Percentiles rank a stretch among this genome's conserved stretches.
Evolutionary conservation across 2,113 vertebrate species (phyloP).

Genomic region (Romanogobio albipinnatus): DNA sequence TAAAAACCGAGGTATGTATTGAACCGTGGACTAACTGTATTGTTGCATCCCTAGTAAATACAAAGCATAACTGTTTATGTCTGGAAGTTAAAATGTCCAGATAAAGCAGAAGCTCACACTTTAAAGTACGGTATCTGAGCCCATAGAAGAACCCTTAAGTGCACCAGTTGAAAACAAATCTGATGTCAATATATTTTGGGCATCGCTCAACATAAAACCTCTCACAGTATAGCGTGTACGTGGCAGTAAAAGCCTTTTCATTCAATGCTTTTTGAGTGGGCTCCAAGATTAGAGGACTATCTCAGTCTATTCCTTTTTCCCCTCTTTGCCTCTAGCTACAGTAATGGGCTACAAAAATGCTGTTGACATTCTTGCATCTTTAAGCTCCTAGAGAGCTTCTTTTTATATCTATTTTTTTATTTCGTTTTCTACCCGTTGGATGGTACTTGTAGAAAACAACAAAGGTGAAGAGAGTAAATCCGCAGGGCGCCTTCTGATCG

Average conservation of each 20-base stretch:
- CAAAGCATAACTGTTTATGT: neutral
- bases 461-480: constrained; percentile 48
- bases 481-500: constrained; percentile 39
- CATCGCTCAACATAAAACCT: constrained; percentile 58
- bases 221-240: constrained; percentile 8
- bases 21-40: too few species aligned
- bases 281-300: constrained; percentile 52
- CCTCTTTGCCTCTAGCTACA: constrained; percentile 13
- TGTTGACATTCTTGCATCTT: constrained; percentile 38
- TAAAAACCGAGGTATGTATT: too few species aligned
- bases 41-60: too few species aligned
- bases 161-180: constrained; percentile 61
- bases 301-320: constrained; percentile 32
- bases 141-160: constrained; percentile 56
- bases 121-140: constrained; percentile 6
- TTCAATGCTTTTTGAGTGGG: constrained; percentile 49
- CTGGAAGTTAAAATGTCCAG: neutral
- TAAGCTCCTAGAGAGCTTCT: constrained; percentile 32
- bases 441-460: constrained; percentile 55
- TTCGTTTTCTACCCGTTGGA: constrained; percentile 10
- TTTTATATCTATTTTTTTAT: constrained; percentile 24
- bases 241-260: constrained; percentile 58
- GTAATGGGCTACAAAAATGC: constrained; percentile 59
- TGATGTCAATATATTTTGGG: constrained; percentile 52
- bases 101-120: neutral